Base-by-base conservation (phyloP, 2,113 vertebrate species). In the Rattus rattus region DNA sequence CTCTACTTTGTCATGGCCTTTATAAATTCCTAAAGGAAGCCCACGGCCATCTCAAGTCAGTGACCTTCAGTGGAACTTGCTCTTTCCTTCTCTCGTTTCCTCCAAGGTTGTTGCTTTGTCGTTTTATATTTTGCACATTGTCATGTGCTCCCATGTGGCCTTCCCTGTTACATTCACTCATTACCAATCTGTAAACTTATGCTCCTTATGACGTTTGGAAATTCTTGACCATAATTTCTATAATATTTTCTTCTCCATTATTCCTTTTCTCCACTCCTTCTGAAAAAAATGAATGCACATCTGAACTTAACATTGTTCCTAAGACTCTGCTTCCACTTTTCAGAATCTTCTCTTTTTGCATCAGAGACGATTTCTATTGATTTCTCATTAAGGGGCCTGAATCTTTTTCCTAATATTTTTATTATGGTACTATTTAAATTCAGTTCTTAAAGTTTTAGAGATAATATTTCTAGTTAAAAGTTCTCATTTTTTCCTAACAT, bases 121-220 rank as follows among this genome's bases (percentile, higher is more conserved):
- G 77, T 67, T 59, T 73, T 59, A n/a, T 20, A 76, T 91, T 88
- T 85, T 47, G 89, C 52, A 54, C 52, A 54, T 67, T 43, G 7
- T 24, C 30, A 47, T 84, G n/a, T 77, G 26, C 49, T 67, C 90
- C 43, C 11, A 54, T 49, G 0, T 70, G 28, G 4, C 2, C 36
- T 90, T 88, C 49, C n/a, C 43, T 80, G 22, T 81, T 95, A 20
- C 47, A 16, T 84, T 90, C 24, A 92, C 28, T n/a, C n/a, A 83
- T 91, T 81, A 19, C 49, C 7, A 84, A 54, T 43, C 30, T 95
- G 5, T 81, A 90, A 63, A 94, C 79, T 7, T 70, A 70, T 84
- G 47, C 59, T 95, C 92, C 39, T 86, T 43, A 94, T 59, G 52
- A 90, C 90, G 63, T 69, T 85, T 79, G 36, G 52, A 36, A 67